Evolutionary conservation across 2,113 vertebrate genomes (phyloP).

Genomic region (Amphilophus citrinellus): DNA sequence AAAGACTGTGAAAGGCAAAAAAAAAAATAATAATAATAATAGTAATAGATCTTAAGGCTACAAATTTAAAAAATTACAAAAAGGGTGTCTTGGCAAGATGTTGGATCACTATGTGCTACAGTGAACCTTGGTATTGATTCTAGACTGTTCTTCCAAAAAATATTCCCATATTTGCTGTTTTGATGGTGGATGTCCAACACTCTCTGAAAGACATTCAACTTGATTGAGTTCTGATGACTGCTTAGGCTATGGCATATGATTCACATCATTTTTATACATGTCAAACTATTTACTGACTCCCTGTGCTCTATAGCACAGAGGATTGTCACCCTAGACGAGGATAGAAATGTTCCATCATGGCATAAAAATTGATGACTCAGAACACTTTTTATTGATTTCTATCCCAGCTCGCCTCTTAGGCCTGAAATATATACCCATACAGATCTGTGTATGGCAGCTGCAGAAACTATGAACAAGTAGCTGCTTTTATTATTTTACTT

Average conservation of each 20-base stretch:
- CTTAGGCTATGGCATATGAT: neutral
- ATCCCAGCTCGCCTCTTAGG: neutral
- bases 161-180: neutral
- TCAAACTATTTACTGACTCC: neutral
- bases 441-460: neutral
- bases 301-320: neutral
- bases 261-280: too few species aligned
- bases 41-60: neutral
- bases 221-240: neutral
- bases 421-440: neutral
- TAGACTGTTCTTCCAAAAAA: neutral
- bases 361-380: neutral
- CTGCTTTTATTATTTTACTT: neutral
- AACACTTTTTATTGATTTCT: neutral
- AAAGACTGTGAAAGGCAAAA: rapidly evolving
- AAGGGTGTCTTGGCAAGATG: neutral
- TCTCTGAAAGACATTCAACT: neutral
- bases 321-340: neutral
- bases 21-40: neutral
- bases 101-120: neutral
- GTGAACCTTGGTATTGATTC: neutral
- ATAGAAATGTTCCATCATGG: neutral
- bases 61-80: neutral
- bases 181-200: neutral
- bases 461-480: neutral